phyloP scores from a whole-genome alignment of 2,113 vertebrate species.

The Physeter macrocephalus region DNA sequence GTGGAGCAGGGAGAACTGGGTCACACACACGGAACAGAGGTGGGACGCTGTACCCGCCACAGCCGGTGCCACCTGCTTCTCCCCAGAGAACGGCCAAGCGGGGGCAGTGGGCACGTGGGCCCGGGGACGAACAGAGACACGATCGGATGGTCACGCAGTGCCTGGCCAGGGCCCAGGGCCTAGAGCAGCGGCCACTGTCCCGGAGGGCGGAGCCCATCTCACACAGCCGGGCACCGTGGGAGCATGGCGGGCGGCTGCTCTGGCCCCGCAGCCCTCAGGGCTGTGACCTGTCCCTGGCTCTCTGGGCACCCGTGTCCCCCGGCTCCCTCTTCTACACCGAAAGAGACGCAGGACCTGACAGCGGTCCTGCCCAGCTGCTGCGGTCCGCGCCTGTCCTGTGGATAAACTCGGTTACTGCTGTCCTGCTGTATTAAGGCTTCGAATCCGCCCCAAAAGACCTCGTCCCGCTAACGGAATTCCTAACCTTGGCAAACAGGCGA shows the following conservation, averaged over 20 bases:
- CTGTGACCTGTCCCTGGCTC: not conserved
- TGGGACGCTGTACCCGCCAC: too few relatives aligned
- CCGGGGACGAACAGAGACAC: too few relatives aligned
- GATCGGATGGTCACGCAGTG: not conserved
- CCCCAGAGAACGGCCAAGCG: not conserved
- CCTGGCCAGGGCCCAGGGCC: not conserved
- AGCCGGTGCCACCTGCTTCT: not conserved
- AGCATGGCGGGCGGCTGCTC: accelerated
- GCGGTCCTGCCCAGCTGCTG: not conserved
- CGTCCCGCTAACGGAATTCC: not conserved
- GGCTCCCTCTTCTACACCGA: not conserved
- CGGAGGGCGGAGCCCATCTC: accelerated
- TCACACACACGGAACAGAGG: too few relatives aligned
- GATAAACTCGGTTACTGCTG: not conserved
- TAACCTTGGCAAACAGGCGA: not conserved
- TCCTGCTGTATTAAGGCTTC: not conserved
- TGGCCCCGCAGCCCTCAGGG: not conserved
- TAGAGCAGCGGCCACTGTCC: too few relatives aligned
- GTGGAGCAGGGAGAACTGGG: too few relatives aligned
- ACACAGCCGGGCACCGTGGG: accelerated
- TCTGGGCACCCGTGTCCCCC: accelerated
- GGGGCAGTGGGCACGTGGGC: too few relatives aligned
- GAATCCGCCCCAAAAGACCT: accelerated
- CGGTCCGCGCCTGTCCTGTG: not conserved
- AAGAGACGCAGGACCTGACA: not conserved